A percentile compares a stretch with the other conserved stretches of the same genome.
Evolutionary conservation across 1,140 invertebrate species (phyloP).

Genomic region (Argopecten irradians): DNA sequence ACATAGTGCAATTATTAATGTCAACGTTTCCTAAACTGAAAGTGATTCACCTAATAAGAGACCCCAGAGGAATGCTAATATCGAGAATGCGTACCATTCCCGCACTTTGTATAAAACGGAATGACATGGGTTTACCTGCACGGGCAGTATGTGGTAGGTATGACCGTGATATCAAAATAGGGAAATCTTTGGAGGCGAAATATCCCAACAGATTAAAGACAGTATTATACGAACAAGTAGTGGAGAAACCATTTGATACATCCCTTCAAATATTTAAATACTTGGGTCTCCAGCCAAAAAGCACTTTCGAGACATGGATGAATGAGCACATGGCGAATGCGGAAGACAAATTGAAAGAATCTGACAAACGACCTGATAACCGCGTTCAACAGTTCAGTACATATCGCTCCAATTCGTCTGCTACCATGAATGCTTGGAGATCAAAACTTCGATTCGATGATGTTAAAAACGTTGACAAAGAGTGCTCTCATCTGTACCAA

Average conservation of each 20-base stretch:
- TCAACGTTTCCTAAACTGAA: slow-evolving; percentile 32
- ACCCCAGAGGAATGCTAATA: slow-evolving; percentile 33
- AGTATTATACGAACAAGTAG: slow-evolving; percentile 44
- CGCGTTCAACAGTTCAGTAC: slow-evolving; percentile 34
- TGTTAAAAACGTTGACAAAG: slow-evolving; percentile 33
- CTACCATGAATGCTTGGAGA: slow-evolving; percentile 37
- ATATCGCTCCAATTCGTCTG: slow-evolving; percentile 35
- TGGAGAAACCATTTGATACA: slow-evolving; percentile 31
- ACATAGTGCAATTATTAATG: not conserved
- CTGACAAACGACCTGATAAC: not conserved
- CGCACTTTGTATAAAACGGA: not conserved
- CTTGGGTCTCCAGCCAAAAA: slow-evolving; percentile 28
- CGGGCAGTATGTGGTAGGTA: not conserved
- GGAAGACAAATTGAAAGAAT: not conserved
- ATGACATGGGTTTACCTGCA: not conserved
- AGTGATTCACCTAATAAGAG: slow-evolving; percentile 43
- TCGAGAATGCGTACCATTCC: not conserved
- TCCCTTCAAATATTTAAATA: slow-evolving; percentile 36
- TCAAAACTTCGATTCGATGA: not conserved
- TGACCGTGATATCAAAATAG: not conserved
- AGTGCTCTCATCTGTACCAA: slow-evolving; percentile 31
- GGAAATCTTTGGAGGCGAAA: not conserved
- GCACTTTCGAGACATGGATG: slow-evolving; percentile 34
- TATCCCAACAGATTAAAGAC: slow-evolving; percentile 41
- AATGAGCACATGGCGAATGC: slow-evolving; percentile 31